A percentile compares a stretch with the other conserved stretches of the same genome.
phyloP scores from a whole-genome alignment of 2,113 vertebrate genomes.

The Crotalus viridis region DNA sequence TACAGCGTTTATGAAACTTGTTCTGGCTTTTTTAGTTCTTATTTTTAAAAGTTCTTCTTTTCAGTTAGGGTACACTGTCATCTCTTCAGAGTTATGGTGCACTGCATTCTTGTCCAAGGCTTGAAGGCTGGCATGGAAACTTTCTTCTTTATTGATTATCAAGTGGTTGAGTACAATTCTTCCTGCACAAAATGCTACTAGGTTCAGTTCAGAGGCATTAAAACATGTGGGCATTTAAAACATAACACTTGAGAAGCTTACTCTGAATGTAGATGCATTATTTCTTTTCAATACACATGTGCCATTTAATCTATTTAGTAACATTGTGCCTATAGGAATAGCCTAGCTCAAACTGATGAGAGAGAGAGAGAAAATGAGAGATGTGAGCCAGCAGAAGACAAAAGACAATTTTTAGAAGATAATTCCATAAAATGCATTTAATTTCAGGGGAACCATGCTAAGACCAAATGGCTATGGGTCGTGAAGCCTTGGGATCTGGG shows the following conservation, averaged over 20 bases:
- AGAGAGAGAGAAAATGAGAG: not conserved
- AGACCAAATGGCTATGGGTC: not conserved
- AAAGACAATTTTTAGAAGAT: not conserved
- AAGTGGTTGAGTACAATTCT: conserved; percentile 27
- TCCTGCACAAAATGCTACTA: conserved; percentile 27
- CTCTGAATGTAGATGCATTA: not conserved
- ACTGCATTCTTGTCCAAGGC: conserved; percentile 57
- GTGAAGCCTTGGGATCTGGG: not conserved
- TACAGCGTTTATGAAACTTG: conserved; percentile 5
- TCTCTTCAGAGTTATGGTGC: conserved; percentile 51
- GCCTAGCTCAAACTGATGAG: not conserved
- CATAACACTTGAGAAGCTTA: conserved; percentile 27
- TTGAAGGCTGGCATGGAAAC: conserved; percentile 69
- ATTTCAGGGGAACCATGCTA: not conserved
- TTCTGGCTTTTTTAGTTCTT: conserved; percentile 25
- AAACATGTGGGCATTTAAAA: conserved; percentile 14
- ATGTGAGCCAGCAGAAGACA: not conserved
- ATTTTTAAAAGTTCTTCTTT: conserved; percentile 39
- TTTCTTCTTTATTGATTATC: conserved; percentile 40
- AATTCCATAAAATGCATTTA: not conserved
- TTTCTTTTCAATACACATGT: not conserved
- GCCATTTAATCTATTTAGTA: not conserved
- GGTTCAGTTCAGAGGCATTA: conserved; percentile 19
- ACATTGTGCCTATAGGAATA: not conserved
- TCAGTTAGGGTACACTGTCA: conserved; percentile 49